Base-by-base conservation (phyloP, 35 echinoderm and acorn worm genomes). In the Ophiothrix spiculata region DNA sequence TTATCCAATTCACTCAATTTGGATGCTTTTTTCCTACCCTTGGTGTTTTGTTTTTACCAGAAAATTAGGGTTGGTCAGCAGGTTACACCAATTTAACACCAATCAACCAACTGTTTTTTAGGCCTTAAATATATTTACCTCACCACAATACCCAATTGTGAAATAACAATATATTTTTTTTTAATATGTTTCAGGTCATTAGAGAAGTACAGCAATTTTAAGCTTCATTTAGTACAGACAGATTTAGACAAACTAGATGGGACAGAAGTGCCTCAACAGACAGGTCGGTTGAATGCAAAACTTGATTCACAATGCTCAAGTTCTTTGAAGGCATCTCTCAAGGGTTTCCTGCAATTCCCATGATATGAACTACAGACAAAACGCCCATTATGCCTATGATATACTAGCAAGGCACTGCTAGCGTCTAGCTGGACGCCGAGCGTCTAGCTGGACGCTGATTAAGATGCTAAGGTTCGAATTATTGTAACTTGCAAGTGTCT, bases 241-340 rank as follows among this genome's bases (percentile, higher is more conserved):
- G 94, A 97, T 38, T 33, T 90, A 37, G 94, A 97, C 19, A 87
- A 75, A 32, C 41, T 97, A 16, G 91, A 93, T 35, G 91, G 81
- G 16, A 97, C 56, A 88, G 40, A 77, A 37, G 49, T 56, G 42
- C 92, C 81, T 56, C 56, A 40, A 49, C 31, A 81, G 31, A 36
- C 81, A 90, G 92, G 92, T 94, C 63, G 77, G 56, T 74, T 13
- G 31, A n/a, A n/a, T n/a, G n/a, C n/a, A n/a, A n/a, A n/a, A n/a
- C n/a, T n/a, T n/a, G n/a, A n/a, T n/a, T n/a, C n/a, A n/a, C n/a
- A n/a, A n/a, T n/a, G n/a, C n/a, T n/a, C n/a, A n/a, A n/a, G n/a
- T n/a, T n/a, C n/a, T n/a, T n/a, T n/a, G n/a, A n/a, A n/a, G n/a
- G n/a, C n/a, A n/a, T n/a, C n/a, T n/a, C n/a, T n/a, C n/a, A n/a